Percentiles rank a stretch among this genome's conserved stretches.
Evolutionary conservation across 1,140 invertebrate genomes (phyloP).

Genomic region (Ooceraea biroi): DNA sequence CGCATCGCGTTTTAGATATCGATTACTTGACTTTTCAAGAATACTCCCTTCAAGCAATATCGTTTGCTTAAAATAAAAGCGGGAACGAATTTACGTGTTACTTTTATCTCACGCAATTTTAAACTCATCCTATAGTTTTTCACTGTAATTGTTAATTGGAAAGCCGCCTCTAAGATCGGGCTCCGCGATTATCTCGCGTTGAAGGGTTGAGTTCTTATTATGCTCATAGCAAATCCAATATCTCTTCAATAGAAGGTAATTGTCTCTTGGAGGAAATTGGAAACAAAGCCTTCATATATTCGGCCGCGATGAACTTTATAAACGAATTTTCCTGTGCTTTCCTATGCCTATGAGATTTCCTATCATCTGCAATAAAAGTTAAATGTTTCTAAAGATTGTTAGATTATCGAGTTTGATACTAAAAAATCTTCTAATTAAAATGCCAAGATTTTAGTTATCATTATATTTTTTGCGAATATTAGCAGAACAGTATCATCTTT

Average conservation of each 20-base stretch:
- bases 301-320: not conserved
- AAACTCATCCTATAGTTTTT: constrained; percentile 8
- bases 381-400: not conserved
- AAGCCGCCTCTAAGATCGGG: constrained; percentile 10
- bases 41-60: constrained; percentile 34
- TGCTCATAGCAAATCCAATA: constrained; percentile 34
- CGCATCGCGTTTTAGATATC: constrained; percentile 64
- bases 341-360: not conserved
- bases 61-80: constrained; percentile 43
- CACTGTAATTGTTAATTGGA: constrained; percentile 48
- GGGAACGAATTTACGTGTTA: constrained; percentile 13
- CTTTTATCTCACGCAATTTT: constrained; percentile 32
- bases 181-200: not conserved
- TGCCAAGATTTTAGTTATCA: constrained; percentile 2
- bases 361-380: not conserved
- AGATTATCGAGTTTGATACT: not conserved
- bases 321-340: constrained; percentile 3
- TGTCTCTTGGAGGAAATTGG: constrained; percentile 38
- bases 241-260: constrained; percentile 26
- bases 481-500: not conserved
- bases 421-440: not conserved
- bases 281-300: constrained; percentile 31
- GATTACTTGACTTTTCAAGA: constrained; percentile 67
- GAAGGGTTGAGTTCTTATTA: constrained; percentile 34
- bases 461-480: not conserved